phyloP scores from a whole-genome alignment of 2,113 vertebrate species.

The Cryptomyrus ogoouensis region DNA sequence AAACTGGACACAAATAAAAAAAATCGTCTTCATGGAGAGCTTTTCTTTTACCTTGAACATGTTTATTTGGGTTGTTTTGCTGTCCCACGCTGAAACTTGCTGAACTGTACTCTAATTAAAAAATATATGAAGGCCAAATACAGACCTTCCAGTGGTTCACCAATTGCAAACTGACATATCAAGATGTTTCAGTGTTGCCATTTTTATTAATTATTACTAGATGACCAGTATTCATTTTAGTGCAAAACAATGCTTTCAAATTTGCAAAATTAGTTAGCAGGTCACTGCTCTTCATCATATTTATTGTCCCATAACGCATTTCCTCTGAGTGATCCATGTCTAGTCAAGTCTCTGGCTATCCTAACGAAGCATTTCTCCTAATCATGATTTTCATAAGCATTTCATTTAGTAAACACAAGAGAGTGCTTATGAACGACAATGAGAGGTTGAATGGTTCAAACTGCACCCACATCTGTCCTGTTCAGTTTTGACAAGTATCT shows the following conservation, averaged over 20 bases:
- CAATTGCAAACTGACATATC: background rate
- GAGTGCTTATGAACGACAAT: background rate
- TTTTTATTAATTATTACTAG: background rate
- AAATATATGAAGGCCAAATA: background rate
- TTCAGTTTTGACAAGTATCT: background rate
- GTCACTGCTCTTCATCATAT: background rate
- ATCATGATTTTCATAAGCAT: background rate
- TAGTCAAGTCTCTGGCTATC: background rate
- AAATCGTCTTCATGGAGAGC: background rate
- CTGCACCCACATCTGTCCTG: background rate
- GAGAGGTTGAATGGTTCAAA: background rate
- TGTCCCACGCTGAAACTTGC: background rate
- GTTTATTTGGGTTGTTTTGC: background rate
- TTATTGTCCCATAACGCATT: background rate
- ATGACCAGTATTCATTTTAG: background rate
- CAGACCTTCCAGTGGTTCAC: background rate
- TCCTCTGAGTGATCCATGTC: background rate
- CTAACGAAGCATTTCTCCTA: background rate
- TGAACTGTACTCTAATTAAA: background rate
- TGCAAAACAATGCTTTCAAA: background rate
- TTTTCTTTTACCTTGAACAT: background rate
- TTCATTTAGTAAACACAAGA: background rate
- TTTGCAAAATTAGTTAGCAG: background rate
- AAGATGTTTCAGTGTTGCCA: background rate
- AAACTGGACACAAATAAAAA: background rate